Evolutionary conservation across 1,140 invertebrate species (phyloP).

Genomic region (Lordiphosa collinella): DNA sequence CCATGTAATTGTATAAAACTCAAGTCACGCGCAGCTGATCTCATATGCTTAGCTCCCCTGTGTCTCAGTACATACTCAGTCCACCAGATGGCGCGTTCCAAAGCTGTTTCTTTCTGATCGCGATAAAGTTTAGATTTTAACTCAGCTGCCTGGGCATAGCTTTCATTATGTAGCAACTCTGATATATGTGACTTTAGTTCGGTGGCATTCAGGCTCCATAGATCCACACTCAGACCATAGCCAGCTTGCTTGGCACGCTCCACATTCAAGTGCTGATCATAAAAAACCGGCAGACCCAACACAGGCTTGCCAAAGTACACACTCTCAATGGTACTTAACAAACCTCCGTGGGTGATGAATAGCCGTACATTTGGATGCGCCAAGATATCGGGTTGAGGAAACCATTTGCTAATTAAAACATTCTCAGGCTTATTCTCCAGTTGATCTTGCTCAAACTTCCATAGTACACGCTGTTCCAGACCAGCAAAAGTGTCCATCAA

Average conservation of each 20-base stretch:
- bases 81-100: conserved; percentile 87
- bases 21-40: conserved; percentile 44
- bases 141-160: conserved; percentile 32
- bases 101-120: conserved; percentile 83
- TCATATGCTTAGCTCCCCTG: conserved; percentile 67
- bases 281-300: conserved; percentile 85
- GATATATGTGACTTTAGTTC: conserved; percentile 19
- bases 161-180: conserved; percentile 38
- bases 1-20: conserved; percentile 80
- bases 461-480: conserved; percentile 81
- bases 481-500: conserved; percentile 81
- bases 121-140: conserved; percentile 51
- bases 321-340: conserved; percentile 86
- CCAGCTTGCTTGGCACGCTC: conserved; percentile 80
- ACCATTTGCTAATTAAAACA: conserved; percentile 84
- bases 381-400: conserved; percentile 86
- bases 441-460: conserved; percentile 82
- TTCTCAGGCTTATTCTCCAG: conserved; percentile 83
- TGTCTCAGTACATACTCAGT: conserved; percentile 84
- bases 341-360: conserved; percentile 88
- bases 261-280: conserved; percentile 83
- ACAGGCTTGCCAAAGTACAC: conserved; percentile 86
- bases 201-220: conserved; percentile 29
- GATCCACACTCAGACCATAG: conserved; percentile 75
- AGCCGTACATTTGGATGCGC: conserved; percentile 85